Conservation (phyloP, 1,140 invertebrate genomes). For the Lepidurus apus region DNA sequence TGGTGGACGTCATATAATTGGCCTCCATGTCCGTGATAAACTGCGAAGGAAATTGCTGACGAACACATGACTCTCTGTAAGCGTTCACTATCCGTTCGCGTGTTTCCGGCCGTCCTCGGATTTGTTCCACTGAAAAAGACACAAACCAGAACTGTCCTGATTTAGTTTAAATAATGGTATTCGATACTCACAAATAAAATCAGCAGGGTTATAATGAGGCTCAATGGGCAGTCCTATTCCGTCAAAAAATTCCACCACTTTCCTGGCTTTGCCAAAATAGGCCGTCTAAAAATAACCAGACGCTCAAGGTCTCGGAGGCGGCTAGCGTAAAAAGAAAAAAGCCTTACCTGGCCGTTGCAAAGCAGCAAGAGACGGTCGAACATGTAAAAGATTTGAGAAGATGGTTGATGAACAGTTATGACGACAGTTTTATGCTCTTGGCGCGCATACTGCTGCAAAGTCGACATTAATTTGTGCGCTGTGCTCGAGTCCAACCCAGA, state of each 20-base stretch:
- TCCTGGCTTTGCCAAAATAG: conserved; percentile 69
- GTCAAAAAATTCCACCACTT: conserved; percentile 70
- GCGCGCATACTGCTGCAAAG: conserved; percentile 66
- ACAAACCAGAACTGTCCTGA: neutral
- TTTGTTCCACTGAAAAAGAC: conserved; percentile 60
- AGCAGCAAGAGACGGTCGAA: conserved; percentile 74
- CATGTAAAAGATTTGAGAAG: conserved; percentile 81
- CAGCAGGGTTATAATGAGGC: conserved; percentile 78
- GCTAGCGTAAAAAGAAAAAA: neutral
- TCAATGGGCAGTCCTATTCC: conserved; percentile 65
- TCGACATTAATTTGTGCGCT: conserved; percentile 66
- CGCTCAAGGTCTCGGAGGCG: neutral
- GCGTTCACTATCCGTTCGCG: conserved; percentile 63
- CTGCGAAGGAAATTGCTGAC: conserved; percentile 55
- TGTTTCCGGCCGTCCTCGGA: conserved; percentile 63
- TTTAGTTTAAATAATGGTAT: neutral
- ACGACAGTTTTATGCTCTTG: conserved; percentile 74
- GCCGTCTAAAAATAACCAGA: conserved; percentile 54
- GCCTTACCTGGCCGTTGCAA: conserved; percentile 56
- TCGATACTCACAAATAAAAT: conserved; percentile 74
- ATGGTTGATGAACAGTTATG: conserved; percentile 78
- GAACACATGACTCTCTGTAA: conserved; percentile 54
- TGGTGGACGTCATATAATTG: conserved; percentile 41
- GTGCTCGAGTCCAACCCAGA: conserved; percentile 79
- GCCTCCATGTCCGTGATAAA: conserved; percentile 44